phyloP scores from a whole-genome alignment of 1,140 invertebrate species.

The Neodiprion lecontei region DNA sequence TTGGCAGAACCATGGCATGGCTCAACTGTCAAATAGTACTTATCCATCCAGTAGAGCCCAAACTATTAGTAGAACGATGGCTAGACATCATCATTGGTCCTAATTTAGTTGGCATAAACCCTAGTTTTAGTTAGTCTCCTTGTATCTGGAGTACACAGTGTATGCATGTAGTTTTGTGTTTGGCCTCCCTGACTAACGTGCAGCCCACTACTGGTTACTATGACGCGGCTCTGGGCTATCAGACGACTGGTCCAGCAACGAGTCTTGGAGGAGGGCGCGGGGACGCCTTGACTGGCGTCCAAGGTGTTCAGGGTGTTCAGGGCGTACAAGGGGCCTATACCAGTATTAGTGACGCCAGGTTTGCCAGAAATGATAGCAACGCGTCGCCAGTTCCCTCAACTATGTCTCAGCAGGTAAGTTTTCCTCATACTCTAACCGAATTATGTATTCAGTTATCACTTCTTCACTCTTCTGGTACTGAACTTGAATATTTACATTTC shows the following conservation, averaged over 20 bases:
- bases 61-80: background rate
- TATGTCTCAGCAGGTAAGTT: conserved; percentile 71
- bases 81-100: background rate
- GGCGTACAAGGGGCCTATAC: conserved; percentile 70
- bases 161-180: conserved; percentile 64
- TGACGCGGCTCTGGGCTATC: conserved; percentile 59
- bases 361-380: conserved; percentile 82
- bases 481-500: conserved; percentile 21
- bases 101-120: background rate
- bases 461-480: background rate
- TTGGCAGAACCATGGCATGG: background rate
- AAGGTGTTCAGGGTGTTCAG: conserved; percentile 58
- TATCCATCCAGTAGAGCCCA: background rate
- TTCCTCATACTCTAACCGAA: background rate
- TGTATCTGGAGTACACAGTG: conserved; percentile 61
- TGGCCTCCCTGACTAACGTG: conserved; percentile 60
- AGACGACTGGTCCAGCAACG: conserved; percentile 60
- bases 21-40: background rate
- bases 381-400: conserved; percentile 81
- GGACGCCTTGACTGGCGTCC: conserved; percentile 70
- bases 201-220: conserved; percentile 63
- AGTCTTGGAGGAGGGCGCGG: conserved; percentile 67
- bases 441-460: background rate
- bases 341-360: conserved; percentile 75
- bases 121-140: conserved; percentile 46